Percentiles rank a stretch among this genome's conserved stretches.
These are phyloP conservation scores for Accipiter fasciatus DNA, from an alignment of 2,797 vertebrate genomes.

Conservation along the genomic window DNA sequence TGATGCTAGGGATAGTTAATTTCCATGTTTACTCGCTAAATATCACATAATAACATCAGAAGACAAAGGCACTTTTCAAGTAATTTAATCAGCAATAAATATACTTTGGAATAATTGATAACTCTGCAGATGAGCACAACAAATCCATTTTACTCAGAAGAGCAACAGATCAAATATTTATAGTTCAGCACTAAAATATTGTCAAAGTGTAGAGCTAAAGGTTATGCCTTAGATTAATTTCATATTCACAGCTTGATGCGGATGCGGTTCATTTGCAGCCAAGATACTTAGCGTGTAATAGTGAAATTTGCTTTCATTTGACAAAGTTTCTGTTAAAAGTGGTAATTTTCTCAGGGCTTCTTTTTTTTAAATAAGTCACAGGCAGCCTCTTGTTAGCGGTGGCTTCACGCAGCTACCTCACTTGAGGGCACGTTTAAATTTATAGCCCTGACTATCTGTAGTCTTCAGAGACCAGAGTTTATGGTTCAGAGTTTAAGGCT, in stretches of 20 bases:
- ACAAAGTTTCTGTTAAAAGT: neutral
- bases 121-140: slow-evolving; percentile 1
- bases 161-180: slow-evolving; percentile 41
- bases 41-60: neutral
- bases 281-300: neutral
- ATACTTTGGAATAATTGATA: neutral
- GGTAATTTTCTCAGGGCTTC: neutral
- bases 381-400: neutral
- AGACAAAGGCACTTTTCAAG: neutral
- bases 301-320: neutral
- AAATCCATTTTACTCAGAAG: neutral
- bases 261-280: neutral
- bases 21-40: neutral
- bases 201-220: neutral
- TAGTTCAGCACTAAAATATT: neutral
- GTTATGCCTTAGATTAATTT: slow-evolving; percentile 1
- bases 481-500: neutral
- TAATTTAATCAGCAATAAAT: slow-evolving; percentile 4
- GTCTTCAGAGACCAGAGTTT: neutral
- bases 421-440: neutral
- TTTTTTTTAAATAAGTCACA: neutral
- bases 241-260: neutral
- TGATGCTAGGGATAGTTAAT: neutral
- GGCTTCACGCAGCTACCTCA: neutral
- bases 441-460: accelerated